Evolutionary conservation across 2,888 invertebrate species (phyloP).

Genomic region (Morpho helenor): DNA sequence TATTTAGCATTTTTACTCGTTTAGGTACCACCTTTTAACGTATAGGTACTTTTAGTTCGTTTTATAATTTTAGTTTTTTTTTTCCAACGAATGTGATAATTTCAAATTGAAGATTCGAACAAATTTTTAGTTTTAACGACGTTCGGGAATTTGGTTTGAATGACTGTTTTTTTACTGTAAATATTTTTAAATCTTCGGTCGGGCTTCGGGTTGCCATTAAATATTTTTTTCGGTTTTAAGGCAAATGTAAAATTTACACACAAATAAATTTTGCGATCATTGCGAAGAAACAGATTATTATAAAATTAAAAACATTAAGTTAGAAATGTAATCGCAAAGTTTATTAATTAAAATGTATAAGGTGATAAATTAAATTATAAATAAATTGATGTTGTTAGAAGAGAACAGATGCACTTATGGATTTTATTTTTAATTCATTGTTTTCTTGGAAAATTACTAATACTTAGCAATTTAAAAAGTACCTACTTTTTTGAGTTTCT

Average conservation of each 20-base stretch:
- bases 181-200: slow-evolving; percentile 29
- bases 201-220: slow-evolving; percentile 54
- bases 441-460: background rate
- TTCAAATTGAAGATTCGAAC: slow-evolving; percentile 31
- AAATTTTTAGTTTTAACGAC: slow-evolving; percentile 27
- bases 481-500: background rate
- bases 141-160: slow-evolving; percentile 17
- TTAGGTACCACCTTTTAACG: slow-evolving; percentile 28
- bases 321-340: slow-evolving; percentile 7
- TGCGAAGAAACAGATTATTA: background rate
- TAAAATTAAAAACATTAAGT: background rate
- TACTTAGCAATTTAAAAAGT: no score
- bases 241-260: slow-evolving; percentile 18
- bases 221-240: slow-evolving; percentile 21
- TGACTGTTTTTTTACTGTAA: slow-evolving; percentile 37
- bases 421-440: no score
- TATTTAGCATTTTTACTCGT: slow-evolving; percentile 29
- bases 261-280: slow-evolving; percentile 4
- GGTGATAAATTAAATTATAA: slow-evolving; percentile 4
- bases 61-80: slow-evolving; percentile 25
- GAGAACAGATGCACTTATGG: no score
- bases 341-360: background rate
- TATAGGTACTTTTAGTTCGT: slow-evolving; percentile 18
- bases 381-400: background rate
- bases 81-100: slow-evolving; percentile 36